These are phyloP conservation scores for Pelosia muscerda DNA, from an alignment of 2,888 invertebrate genomes.

Conservation along the genomic window DNA sequence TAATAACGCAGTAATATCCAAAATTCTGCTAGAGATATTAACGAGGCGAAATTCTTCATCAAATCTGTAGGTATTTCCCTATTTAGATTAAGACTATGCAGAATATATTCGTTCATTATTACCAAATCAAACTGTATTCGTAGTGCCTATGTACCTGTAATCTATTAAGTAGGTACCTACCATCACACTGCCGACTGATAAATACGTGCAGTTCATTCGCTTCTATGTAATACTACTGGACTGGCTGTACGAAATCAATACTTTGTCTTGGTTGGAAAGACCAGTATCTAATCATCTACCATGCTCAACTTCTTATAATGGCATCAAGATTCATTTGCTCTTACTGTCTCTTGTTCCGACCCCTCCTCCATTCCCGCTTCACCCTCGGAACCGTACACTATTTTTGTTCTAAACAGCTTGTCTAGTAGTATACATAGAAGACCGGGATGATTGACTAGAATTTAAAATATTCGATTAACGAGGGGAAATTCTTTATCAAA, in stretches of 20 bases:
- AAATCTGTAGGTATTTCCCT: neutral
- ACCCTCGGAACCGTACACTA: neutral
- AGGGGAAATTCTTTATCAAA: conserved; percentile 21
- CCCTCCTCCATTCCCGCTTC: neutral
- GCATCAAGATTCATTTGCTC: neutral
- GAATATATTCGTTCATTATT: neutral
- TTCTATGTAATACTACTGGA: neutral
- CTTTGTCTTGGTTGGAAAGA: no score
- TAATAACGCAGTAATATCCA: neutral
- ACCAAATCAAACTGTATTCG: neutral
- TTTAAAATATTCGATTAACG: conserved; percentile 25
- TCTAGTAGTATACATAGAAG: neutral
- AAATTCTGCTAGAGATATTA: neutral
- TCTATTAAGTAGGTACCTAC: no score
- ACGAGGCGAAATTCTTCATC: no score
- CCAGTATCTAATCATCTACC: neutral
- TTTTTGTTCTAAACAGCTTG: neutral
- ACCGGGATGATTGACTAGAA: neutral
- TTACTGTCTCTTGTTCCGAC: neutral
- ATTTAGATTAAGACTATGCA: neutral
- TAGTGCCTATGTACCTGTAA: neutral
- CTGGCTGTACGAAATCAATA: neutral
- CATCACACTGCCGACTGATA: neutral
- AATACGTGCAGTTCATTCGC: neutral
- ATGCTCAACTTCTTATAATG: neutral